These are phyloP conservation scores for Cariama cristata DNA, from an alignment of 2,113 vertebrate species.

Conservation along the genomic window DNA sequence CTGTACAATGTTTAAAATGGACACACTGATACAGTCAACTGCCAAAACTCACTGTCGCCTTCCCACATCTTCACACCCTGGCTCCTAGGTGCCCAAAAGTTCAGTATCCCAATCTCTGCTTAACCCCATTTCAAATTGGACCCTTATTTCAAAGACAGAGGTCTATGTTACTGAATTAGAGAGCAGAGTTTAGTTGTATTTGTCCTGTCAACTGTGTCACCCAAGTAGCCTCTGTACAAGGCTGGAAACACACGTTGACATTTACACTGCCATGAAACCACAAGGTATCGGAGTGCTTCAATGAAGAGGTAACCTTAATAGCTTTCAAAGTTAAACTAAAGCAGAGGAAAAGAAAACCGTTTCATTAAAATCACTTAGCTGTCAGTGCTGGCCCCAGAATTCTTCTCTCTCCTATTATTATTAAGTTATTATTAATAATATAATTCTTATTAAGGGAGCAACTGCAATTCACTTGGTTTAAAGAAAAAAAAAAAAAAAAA, in stretches of 20 bases:
- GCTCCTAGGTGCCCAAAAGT: neutral
- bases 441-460: slow-evolving; percentile 4
- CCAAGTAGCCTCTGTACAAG: neutral
- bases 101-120: neutral
- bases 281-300: neutral
- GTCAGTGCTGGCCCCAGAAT: neutral
- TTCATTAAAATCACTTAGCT: slow-evolving; percentile 48
- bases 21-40: neutral
- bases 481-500: neutral
- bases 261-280: neutral
- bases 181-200: neutral
- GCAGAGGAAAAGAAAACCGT: neutral
- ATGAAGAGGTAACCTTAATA: neutral
- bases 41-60: neutral
- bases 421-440: slow-evolving; percentile 53
- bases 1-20: neutral
- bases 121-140: neutral
- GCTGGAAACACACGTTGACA: neutral
- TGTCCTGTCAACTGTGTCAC: neutral
- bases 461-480: neutral
- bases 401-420: slow-evolving; percentile 7
- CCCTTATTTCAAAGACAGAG: neutral
- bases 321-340: neutral
- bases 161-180: neutral
- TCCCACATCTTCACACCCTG: neutral